Base-by-base conservation (phyloP, 2,888 invertebrate genomes). In the Adelphocoris suturalis region DNA sequence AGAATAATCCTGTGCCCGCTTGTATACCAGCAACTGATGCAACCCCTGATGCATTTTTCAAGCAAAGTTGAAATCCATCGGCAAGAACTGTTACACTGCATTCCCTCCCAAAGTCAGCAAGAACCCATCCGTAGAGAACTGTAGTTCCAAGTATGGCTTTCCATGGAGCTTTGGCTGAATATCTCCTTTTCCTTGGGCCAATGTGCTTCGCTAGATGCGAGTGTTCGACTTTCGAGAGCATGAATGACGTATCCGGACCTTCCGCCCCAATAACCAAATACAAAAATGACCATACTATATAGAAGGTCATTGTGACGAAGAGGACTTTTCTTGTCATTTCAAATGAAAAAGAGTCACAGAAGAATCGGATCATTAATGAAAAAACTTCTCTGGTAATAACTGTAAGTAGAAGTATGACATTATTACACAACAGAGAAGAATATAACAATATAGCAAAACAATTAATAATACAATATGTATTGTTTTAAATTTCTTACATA, bases 251-350 rank as follows among this genome's bases (percentile, higher is more conserved):
- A 9, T 28, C n/a, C 11, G 88, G 88, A 4, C 76, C 48, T 7
- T 88, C 88, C 14, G 88, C 78, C 27, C 88, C 88, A n/a, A 88
- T 7, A 1, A 88, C 19, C 47, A 88, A 28, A 28, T 37, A 88
- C 9, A 78, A 12, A 9, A 80, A 12, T 3, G 23, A 4, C 88
- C 88, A 88, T 0, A 27, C 27, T 14, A 48, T 11, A 80, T 88
- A 80, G 55, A 76, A n/a, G 19, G 68, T 13, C 27, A 27, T 12
- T n/a, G n/a, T n/a, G n/a, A 16, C n/a, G 5, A 57, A n/a, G 1
- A 57, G 57, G 16, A 57, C 19, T 16, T 57, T 57, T n/a, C 57
- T 57, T 12, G 57, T n/a, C 16, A 16, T 57, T 16, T 81, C 81
- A 11, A 46, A 48, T 16, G 37, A 46, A 13, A 46, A 5, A 28